Evolutionary conservation across 2,888 invertebrate species (phyloP), one percentile per base, ranked within the genome.

Genomic region (Ophioninae sp.): DNA sequence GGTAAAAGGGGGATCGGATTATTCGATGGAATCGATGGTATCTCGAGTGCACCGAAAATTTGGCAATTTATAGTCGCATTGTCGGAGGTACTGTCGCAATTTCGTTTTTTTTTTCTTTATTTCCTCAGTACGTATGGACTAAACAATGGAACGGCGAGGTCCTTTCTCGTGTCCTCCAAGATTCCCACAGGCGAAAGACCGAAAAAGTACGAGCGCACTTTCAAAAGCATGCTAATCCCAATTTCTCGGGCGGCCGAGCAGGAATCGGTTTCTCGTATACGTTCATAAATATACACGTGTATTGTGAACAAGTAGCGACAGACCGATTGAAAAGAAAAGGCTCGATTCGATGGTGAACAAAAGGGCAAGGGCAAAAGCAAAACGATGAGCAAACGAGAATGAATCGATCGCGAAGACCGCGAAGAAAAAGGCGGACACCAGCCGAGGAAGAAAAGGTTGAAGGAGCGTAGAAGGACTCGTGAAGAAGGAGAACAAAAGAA

Each of bases 171-270:
- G 71, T 65, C 39, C 65, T 61, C 67, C 59, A 65, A 65, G 61
- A 61, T 22, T 37, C 30, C 67, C 59, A 78, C 41, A 78, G 37
- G 83, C 79, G 44, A 72, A 76, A 67, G 72, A 6, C 23, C 67
- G 51, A 56, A 65, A 67, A 80, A 10, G 44, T 44, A 44, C 44
- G 67, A 68, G 61, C 67, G 67, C 72, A 68, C 56, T 69, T 65
- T 73, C 10, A 77, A 80, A 83, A 83, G 77, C 68, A 81, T 78
- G 83, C 77, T 81, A 81, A 80, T 77, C 64, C 59, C 41, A 22
- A 59, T 73, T 73, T 64, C 77, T 65, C 59, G 59, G 51, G 20
- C 59, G 74, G 68, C 58, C 58, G 71, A 64, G 23, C 82, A 37
- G 56, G 58, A 82, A 67, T 65, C 71, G 58, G 64, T 30, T 65